phyloP scores from a whole-genome alignment of 1,140 invertebrate species.

The Mylabris phalerata region DNA sequence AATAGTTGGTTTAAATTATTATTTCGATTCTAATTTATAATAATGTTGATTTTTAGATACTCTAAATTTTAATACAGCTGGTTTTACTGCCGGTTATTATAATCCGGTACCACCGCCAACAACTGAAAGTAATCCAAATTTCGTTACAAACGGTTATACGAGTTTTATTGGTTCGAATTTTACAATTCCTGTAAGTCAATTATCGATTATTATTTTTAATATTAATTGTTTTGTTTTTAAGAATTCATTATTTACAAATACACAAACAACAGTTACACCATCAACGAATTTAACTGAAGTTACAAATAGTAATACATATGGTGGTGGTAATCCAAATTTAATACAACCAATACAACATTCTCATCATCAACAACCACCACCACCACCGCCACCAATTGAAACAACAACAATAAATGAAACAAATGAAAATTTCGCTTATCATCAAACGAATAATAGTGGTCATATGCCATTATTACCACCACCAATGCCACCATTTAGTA shows the following conservation, averaged over 20 bases:
- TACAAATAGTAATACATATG: constrained; percentile 5
- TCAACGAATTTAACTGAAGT: constrained; percentile 16
- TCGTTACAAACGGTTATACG: constrained; percentile 37
- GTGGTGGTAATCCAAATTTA: constrained; percentile 13
- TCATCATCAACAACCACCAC: no score
- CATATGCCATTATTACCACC: constrained; percentile 49
- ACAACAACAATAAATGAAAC: not conserved
- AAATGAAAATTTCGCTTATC: constrained; percentile 16
- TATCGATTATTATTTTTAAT: no score
- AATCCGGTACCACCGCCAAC: constrained; percentile 31
- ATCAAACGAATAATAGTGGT: not conserved
- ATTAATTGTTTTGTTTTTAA: no score
- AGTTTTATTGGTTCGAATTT: constrained; percentile 43
- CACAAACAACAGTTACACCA: not conserved
- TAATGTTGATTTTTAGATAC: no score
- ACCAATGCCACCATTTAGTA: constrained; percentile 50
- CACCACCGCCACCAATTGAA: constrained; percentile 30
- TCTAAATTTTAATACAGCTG: no score
- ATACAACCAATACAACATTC: constrained; percentile 20
- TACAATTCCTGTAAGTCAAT: constrained; percentile 8
- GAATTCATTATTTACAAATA: not conserved
- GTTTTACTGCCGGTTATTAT: constrained; percentile 33
- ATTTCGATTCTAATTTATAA: no score
- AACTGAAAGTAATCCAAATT: constrained; percentile 18
- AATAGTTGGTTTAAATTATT: not conserved